These are phyloP conservation scores for Drosophila azteca DNA, from an alignment of 1,140 invertebrate species.

Conservation along the genomic window DNA sequence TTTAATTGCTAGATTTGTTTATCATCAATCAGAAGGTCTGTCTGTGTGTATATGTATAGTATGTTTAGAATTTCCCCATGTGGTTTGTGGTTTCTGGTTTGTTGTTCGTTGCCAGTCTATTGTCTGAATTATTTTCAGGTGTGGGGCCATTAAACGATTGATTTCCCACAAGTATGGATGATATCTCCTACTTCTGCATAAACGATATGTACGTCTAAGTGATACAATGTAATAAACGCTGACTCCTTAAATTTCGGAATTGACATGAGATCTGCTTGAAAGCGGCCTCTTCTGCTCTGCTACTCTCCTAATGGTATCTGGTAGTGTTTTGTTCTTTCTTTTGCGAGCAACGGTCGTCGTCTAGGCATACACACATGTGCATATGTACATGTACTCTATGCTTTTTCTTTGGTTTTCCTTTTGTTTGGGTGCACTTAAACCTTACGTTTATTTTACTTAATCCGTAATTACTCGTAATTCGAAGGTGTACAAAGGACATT, in stretches of 20 bases:
- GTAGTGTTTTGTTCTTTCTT: neutral
- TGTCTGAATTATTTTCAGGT: constrained; percentile 27
- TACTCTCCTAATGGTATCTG: constrained; percentile 7
- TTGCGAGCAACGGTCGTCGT: constrained; percentile 29
- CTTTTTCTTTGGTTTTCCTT: constrained; percentile 4
- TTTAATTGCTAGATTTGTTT: constrained; percentile 4
- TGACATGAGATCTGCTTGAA: constrained; percentile 63
- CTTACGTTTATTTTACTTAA: constrained; percentile 55
- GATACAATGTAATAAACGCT: constrained; percentile 53
- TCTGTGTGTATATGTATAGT: constrained; percentile 13
- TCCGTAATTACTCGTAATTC: constrained; percentile 21
- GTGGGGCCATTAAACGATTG: constrained; percentile 16
- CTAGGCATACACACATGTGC: neutral
- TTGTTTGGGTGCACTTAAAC: constrained; percentile 46
- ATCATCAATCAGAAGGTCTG: neutral
- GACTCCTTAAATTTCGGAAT: constrained; percentile 43
- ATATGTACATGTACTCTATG: neutral
- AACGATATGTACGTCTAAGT: constrained; percentile 72
- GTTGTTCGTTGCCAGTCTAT: constrained; percentile 43
- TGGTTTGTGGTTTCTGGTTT: neutral
- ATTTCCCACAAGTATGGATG: neutral
- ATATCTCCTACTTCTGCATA: constrained; percentile 47
- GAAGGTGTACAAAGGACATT: constrained; percentile 43
- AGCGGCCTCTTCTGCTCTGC: too few species aligned
- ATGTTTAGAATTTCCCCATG: constrained; percentile 1